A percentile compares a stretch with the other conserved stretches of the same genome.
phyloP scores from a whole-genome alignment of 35 echinoderm and acorn worm genomes.

The Anneissia japonica region DNA sequence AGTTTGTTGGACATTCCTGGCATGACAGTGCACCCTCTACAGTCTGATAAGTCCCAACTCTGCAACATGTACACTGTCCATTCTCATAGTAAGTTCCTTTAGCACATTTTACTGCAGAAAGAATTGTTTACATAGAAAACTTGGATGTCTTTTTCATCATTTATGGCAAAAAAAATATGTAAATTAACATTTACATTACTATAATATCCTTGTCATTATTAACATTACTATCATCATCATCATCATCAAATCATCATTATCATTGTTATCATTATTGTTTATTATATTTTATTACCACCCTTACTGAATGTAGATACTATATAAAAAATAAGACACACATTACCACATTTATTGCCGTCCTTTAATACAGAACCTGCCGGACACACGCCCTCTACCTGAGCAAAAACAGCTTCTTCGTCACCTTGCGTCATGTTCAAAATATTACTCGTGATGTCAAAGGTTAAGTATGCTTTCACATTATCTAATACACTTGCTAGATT shows the following conservation, averaged over 20 bases:
- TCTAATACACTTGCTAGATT: background rate
- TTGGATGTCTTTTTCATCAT: too few relatives aligned
- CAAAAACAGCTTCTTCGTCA: background rate
- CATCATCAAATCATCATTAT: too few relatives aligned
- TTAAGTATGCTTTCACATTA: background rate
- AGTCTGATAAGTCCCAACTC: conserved; percentile 54
- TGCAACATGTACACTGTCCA: conserved; percentile 36
- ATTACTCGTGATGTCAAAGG: background rate
- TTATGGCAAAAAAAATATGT: too few relatives aligned
- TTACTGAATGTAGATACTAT: too few relatives aligned
- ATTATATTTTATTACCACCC: too few relatives aligned
- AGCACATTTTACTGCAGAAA: conserved; percentile 51
- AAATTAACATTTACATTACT: too few relatives aligned
- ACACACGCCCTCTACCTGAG: background rate
- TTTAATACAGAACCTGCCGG: conserved; percentile 4
- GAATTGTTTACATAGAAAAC: too few relatives aligned
- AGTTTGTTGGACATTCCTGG: conserved; percentile 35
- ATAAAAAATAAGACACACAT: background rate
- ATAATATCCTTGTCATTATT: too few relatives aligned
- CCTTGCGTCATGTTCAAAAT: background rate
- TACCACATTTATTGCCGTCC: conserved; percentile 19
- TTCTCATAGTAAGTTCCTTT: conserved; percentile 54
- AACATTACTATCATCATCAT: too few relatives aligned
- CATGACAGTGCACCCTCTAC: conserved; percentile 37
- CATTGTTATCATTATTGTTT: too few relatives aligned